Evolutionary conservation across 2,113 vertebrate genomes (phyloP).

Genomic region (Megalops atlanticus): DNA sequence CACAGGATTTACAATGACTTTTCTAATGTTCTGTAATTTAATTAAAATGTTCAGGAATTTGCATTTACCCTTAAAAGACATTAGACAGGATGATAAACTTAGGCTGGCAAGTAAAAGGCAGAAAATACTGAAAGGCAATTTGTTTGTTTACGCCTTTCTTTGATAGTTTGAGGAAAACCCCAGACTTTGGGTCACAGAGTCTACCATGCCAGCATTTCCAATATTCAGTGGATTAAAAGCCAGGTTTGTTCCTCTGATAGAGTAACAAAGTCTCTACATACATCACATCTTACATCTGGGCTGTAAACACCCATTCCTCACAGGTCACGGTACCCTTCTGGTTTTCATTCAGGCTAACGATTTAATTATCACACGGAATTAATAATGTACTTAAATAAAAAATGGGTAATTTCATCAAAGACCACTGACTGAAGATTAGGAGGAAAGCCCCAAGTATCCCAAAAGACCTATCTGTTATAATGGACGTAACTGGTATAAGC

Average conservation of each 20-base stretch:
- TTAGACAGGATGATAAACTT: conserved; percentile 1
- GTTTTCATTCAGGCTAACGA: background rate
- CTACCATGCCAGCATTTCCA: background rate
- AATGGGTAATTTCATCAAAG: background rate
- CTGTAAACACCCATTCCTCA: background rate
- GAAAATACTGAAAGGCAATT: conserved; percentile 2
- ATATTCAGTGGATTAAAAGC: too few relatives aligned
- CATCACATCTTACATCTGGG: background rate
- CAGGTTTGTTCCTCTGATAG: too few relatives aligned
- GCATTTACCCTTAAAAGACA: conserved; percentile 44
- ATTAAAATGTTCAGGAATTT: conserved; percentile 55
- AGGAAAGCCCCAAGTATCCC: background rate
- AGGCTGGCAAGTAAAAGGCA: background rate
- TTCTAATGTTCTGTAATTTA: conserved; percentile 44
- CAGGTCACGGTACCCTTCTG: background rate
- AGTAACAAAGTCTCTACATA: background rate
- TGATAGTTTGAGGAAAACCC: background rate
- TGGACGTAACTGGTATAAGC: background rate
- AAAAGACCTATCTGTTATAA: background rate
- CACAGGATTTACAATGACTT: conserved; percentile 45
- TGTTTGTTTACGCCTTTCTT: background rate
- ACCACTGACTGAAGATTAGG: background rate
- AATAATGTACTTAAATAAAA: background rate
- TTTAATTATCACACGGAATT: background rate
- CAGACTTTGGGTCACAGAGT: background rate